A percentile compares a stretch with the other conserved stretches of the same genome.
Conservation (phyloP, 1,140 invertebrate genomes). For the Musca domestica region DNA sequence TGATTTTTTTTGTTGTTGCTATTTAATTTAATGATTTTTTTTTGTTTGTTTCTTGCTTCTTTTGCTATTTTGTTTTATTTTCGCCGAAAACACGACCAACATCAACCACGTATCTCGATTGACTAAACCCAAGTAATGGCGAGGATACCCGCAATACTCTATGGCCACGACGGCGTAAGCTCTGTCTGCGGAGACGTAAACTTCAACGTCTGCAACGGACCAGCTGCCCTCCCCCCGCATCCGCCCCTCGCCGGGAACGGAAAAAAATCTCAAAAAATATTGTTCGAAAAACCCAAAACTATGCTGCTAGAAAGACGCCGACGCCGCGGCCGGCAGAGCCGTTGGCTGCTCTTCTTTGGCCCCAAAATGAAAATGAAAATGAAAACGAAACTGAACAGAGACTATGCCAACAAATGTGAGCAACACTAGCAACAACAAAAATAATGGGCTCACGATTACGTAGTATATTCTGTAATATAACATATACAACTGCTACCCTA, state of each 20-base stretch:
- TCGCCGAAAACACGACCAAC: conserved; percentile 53
- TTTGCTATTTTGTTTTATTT: conserved; percentile 8
- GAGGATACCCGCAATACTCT: conserved; percentile 51
- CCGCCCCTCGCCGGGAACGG: no score
- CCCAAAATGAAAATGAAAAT: conserved; percentile 33
- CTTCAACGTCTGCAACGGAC: neutral
- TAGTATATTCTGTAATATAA: no score
- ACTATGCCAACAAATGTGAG: neutral
- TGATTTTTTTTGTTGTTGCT: conserved; percentile 12
- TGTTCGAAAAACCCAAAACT: conserved; percentile 1
- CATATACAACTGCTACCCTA: no score
- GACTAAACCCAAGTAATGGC: conserved; percentile 52
- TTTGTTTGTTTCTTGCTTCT: conserved; percentile 26
- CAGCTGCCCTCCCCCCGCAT: no score
- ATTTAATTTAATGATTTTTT: conserved; percentile 25
- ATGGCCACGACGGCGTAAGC: neutral
- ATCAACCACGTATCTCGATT: conserved; percentile 55
- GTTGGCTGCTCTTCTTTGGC: neutral
- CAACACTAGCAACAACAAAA: neutral
- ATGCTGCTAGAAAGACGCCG: no score
- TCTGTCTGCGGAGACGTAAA: neutral
- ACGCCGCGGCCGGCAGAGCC: no score
- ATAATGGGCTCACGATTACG: neutral
- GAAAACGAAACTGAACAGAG: neutral
- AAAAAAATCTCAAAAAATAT: no score